Evolutionary conservation across 1,140 invertebrate species (phyloP).

Genomic region (Heliothis subflexa): DNA sequence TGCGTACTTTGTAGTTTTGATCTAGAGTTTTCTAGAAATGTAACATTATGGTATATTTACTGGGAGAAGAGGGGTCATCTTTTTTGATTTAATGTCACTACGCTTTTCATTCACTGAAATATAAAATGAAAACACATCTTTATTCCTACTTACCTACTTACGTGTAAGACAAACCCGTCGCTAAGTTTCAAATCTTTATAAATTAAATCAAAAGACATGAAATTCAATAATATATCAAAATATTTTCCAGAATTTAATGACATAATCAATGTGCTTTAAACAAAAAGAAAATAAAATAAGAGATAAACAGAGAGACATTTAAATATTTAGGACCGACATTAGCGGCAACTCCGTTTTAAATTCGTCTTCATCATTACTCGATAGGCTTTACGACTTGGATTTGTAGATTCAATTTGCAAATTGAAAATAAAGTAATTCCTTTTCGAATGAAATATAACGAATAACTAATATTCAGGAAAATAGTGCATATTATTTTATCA

Average conservation of each 20-base stretch:
- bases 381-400: neutral
- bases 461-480: neutral
- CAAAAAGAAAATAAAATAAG: neutral
- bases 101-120: too few species aligned
- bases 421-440: neutral
- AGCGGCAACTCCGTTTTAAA: constrained; percentile 14
- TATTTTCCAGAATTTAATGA: too few species aligned
- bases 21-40: too few species aligned
- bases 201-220: too few species aligned
- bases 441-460: neutral
- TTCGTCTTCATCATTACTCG: constrained; percentile 16
- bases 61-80: too few species aligned
- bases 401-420: neutral
- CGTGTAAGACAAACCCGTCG: too few species aligned
- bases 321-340: constrained; percentile 21
- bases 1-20: neutral
- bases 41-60: too few species aligned
- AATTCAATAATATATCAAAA: too few species aligned
- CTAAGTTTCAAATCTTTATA: too few species aligned
- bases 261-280: neutral
- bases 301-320: constrained; percentile 10
- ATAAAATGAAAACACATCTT: too few species aligned
- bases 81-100: too few species aligned
- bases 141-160: too few species aligned
- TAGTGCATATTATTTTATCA: neutral